Base-by-base conservation (phyloP, 2,797 vertebrate genomes). In the Cossypha dichroa region DNA sequence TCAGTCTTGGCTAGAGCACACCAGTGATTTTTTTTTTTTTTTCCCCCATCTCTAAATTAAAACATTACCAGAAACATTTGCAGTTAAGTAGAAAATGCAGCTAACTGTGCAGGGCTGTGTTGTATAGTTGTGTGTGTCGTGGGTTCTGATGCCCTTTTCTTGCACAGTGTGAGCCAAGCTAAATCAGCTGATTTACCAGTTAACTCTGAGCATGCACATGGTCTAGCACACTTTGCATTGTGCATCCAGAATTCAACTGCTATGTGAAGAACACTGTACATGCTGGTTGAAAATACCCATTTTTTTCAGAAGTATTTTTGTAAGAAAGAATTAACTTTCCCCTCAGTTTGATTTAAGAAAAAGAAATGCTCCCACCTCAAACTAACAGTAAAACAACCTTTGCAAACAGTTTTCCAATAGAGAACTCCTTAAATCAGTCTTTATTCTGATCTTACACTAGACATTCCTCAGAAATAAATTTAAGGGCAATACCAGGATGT, bases 321-420 rank as follows among this genome's bases (percentile, higher is more conserved):
- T 59, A 31, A 46, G 29, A 36, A 63, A 40, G 6, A 56, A 58
- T 13, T 25, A 33, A 29, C 5, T 68, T 68, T 45, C 23, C 28
- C 17, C 6, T 26, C 12, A 28, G 13, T 54, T 92, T 41, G n/a
- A 36, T 40, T 70, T 52, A 54, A 58, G 48, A 13, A 60, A 36
- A 41, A 62, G 8, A 52, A 83, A n/a, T 18, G 4, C 2, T 2
- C 2, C 2, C 0, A 15, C 11, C 10, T 66, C 1, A 0, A 15
- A 26, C 16, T 33, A 46, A 16, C 9, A 76, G 48, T 25, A 74
- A 45, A 73, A 31, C 9, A 10, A 9, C 34, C 21, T 5, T 33
- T 21, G 2, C 29, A 51, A 62, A 34, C 19, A 23, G 13, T 76
- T 85, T 54, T 68, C 49, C 5, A 5, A 5, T 13, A 10, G 18